phyloP scores from a whole-genome alignment of 2,113 vertebrate genomes.

The Elephas maximus region DNA sequence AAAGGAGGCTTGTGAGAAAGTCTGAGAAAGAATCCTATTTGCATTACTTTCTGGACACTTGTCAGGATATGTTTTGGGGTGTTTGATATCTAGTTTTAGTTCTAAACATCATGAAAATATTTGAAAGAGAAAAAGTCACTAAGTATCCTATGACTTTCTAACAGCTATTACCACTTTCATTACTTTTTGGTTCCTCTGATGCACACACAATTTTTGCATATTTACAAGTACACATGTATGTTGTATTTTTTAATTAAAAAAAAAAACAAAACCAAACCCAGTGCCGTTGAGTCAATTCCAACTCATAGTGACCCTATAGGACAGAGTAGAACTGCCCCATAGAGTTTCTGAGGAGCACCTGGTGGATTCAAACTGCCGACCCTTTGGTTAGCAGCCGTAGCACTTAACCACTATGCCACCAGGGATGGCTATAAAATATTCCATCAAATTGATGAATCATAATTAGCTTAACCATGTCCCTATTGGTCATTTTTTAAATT shows the following conservation, averaged over 20 bases:
- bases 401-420: too few relatives aligned
- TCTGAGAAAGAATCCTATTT: background rate
- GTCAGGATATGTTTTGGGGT: background rate
- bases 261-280: too few relatives aligned
- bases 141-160: background rate
- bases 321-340: too few relatives aligned
- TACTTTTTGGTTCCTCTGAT: constrained; percentile 8
- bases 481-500: background rate
- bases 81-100: constrained; percentile 38
- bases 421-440: background rate
- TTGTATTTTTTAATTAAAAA: constrained; percentile 22
- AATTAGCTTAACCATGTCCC: constrained; percentile 22
- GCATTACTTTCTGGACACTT: constrained; percentile 1
- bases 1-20: background rate
- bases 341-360: too few relatives aligned
- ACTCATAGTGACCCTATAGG: too few relatives aligned
- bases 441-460: background rate
- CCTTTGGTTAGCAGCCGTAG: too few relatives aligned
- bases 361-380: too few relatives aligned
- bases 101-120: constrained; percentile 48
- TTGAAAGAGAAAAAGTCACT: background rate
- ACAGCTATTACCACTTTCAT: background rate
- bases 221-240: background rate
- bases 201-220: background rate
- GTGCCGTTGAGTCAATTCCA: too few relatives aligned